Evolutionary conservation across 2,113 vertebrate genomes (phyloP).

Genomic region (Mus musculus): GRCm39 chr3:97481001-97481500

Average conservation of each 20-base stretch:
- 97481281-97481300: background rate
- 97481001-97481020: no score
- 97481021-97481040: no score
- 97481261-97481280: background rate
- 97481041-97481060: no score
- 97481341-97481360: background rate
- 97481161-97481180: no score
- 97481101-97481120: no score
- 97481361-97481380: slow-evolving; percentile 38
- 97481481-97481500: slow-evolving; percentile 76
- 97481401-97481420: slow-evolving; percentile 63
- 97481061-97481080: no score
- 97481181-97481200: background rate
- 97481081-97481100: no score
- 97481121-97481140: no score
- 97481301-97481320: background rate
- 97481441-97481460: slow-evolving; percentile 81
- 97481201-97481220: background rate
- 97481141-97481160: no score
- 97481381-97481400: slow-evolving; percentile 55
- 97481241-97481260: slow-evolving; percentile 1
- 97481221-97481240: background rate
- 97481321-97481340: background rate
- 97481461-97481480: slow-evolving; percentile 76
- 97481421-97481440: slow-evolving; percentile 70